Base-by-base conservation (phyloP, 2,797 vertebrate species). In the Alectoris magna region DNA sequence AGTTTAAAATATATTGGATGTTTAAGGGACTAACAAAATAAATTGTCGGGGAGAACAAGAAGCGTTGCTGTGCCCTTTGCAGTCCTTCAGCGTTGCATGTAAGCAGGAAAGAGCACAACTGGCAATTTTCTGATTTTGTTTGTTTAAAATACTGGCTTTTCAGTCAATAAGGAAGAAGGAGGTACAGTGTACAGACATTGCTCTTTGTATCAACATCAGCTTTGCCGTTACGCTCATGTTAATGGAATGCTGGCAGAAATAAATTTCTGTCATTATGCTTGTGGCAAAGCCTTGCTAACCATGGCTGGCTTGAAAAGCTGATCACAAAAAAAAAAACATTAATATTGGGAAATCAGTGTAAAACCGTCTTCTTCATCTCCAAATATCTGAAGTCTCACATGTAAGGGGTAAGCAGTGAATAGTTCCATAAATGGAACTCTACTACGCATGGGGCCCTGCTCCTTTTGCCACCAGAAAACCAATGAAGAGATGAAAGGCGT, bases 1-100 rank as follows among this genome's bases (percentile, higher is more conserved):
- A 97, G 95, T 97, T 97, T 96, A 96, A 95, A 97, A 96, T 96
- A 96, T 68, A 96, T 88, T 93, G 92, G 91, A 94, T 71, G 44
- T 66, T 80, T 87, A 94, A 95, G 80, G 80, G 92, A 53, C 90
- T 93, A 64, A 84, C 87, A 46, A 84, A 95, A 92, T 38, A 88
- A 97, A 96, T 90, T 90, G 84, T 51, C 88, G 88, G 66, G 91
- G 69, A 10, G 91, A 94, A 76, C 15, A 58, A 87, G 87, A 91
- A 48, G 63, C 62, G 39, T 81, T 39, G 59, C 64, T 26, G 23
- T 95, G 90, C 66, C 88, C 91, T 91, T 94, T 90, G 90, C 66
- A 91, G 93, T 77, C 91, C 82, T 92, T 89, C 91, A 68, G 79
- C 26, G 0, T 84, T 44, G 66, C 67, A 27, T 53, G 49, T 21